phyloP scores from a whole-genome alignment of 2,888 invertebrate genomes.

The Polydrusus pterygomalis region DNA sequence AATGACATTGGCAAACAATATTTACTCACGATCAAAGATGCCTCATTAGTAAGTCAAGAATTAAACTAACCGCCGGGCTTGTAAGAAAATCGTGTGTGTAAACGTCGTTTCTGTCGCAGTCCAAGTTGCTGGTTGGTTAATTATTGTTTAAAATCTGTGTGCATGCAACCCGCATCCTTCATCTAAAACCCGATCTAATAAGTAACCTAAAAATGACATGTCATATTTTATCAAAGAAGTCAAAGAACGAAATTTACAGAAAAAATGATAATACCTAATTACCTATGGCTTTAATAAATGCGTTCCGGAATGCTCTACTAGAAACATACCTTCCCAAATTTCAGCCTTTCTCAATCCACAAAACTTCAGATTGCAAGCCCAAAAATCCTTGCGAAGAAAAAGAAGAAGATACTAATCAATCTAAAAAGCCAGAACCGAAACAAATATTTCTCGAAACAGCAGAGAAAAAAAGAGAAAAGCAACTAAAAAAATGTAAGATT shows the following conservation, averaged over 20 bases:
- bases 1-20: too few relatives aligned
- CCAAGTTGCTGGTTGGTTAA: too few relatives aligned
- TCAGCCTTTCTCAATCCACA: neutral
- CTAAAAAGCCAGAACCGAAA: slow-evolving; percentile 20
- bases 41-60: too few relatives aligned
- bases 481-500: slow-evolving; percentile 44
- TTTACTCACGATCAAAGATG: too few relatives aligned
- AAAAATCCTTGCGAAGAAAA: neutral
- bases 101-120: too few relatives aligned
- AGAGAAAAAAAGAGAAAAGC: slow-evolving; percentile 29
- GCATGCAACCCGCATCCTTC: too few relatives aligned
- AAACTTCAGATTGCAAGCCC: neutral
- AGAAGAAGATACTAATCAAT: neutral
- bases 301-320: neutral
- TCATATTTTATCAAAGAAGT: neutral
- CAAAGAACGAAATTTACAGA: neutral
- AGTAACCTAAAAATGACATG: neutral
- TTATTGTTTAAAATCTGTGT: too few relatives aligned
- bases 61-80: too few relatives aligned
- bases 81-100: too few relatives aligned
- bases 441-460: slow-evolving; percentile 23
- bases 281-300: neutral
- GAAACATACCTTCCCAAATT: slow-evolving; percentile 3
- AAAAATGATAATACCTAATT: neutral
- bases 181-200: too few relatives aligned